Evolutionary conservation across 2,797 vertebrate genomes (phyloP), one percentile per base, ranked within the genome.

Genomic region (Tadarida brasiliensis): DNA sequence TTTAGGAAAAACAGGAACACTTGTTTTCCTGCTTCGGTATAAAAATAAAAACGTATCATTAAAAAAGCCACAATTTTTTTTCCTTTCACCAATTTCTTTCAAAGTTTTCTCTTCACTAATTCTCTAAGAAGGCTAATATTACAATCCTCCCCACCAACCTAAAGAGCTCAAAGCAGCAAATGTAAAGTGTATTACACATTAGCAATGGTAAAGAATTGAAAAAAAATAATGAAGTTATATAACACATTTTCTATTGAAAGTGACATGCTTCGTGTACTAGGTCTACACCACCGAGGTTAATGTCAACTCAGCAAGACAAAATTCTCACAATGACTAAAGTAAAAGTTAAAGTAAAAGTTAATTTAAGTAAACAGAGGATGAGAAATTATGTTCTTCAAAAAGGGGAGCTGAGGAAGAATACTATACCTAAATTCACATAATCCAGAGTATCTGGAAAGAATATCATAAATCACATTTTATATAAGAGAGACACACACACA

Each of bases 271-370:
- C 19, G 2, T 11, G 20, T 28, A 47, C 35, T 95, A 39, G 19
- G 71, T 74, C 54, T 76, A 26, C 20, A 63, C 11, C 19, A 81
- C 30, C 2, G n/a, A 91, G 15, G 74, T 94, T 74, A 82, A 81
- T 20, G n/a, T 82, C 91, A 84, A 67, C 16, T 54, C 14, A 92
- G 33, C 11, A 90, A 86, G 49, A 80, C 12, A 68, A 39, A 92
- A 73, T 88, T 80, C 54, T 91, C 90, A 91, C 57, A 90, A 15
- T 33, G 35, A 68, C 67, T 74, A 56, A 95, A 91, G 59, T 63
- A 87, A 90, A 89, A 57, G 59, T 67, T 74, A 56, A 95, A 91
- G 59, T 63, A 87, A 90, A 89, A 57, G 59, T 67, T 91, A 87
- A 83, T 20, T 68, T 59, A 47, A 6, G 56, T 7, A 35, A 89